Evolutionary conservation across 2,797 vertebrate species (phyloP).

Genomic region (Sphaeramia orbicularis): DNA sequence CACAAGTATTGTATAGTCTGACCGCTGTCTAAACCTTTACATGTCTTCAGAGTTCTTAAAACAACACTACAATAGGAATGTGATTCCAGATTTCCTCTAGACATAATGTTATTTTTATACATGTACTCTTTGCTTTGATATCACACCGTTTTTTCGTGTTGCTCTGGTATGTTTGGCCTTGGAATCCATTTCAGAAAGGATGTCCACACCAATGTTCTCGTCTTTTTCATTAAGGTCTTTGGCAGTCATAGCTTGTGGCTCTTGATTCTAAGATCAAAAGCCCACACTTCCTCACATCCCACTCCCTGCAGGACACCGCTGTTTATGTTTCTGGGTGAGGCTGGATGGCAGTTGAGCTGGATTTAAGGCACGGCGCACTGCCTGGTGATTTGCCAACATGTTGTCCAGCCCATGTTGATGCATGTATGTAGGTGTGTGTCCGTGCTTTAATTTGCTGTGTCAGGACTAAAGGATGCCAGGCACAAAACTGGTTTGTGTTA

Average conservation of each 20-base stretch:
- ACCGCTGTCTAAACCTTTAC: no score
- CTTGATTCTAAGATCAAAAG: slow-evolving; percentile 7
- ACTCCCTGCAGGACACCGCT: slow-evolving; percentile 2
- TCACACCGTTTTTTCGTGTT: no score
- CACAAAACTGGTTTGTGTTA: slow-evolving; percentile 48
- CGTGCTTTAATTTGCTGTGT: slow-evolving; percentile 40
- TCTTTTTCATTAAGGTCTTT: background rate
- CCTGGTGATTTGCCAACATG: slow-evolving; percentile 44
- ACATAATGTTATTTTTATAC: no score
- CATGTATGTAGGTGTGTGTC: slow-evolving; percentile 14
- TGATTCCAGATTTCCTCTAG: no score
- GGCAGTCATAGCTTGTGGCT: background rate
- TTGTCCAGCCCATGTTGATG: slow-evolving; percentile 20
- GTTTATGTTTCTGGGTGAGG: slow-evolving; percentile 29
- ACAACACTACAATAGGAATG: no score
- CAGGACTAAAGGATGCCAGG: slow-evolving; percentile 30
- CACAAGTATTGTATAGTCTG: no score
- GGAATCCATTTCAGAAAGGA: background rate
- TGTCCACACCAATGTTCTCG: background rate
- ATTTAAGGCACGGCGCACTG: background rate
- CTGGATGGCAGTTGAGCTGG: background rate
- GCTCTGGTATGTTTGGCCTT: no score
- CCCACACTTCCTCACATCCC: background rate
- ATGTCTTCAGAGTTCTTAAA: no score
- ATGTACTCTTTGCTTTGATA: no score